These are phyloP conservation scores for Acyrthosiphon pisum DNA, from an alignment of 1,140 invertebrate genomes.

Conservation along the genomic window DNA sequence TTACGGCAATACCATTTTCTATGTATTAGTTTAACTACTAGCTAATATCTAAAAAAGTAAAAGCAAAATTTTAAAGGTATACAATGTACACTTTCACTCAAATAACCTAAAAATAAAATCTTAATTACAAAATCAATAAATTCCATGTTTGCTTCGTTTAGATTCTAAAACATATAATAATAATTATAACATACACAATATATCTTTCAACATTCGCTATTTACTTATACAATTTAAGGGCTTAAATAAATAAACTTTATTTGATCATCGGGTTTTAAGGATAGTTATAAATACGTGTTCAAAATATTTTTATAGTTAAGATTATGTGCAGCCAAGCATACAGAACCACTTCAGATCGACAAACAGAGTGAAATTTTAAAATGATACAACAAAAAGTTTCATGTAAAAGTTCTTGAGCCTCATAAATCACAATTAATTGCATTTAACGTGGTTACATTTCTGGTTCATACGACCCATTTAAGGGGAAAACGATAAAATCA, in stretches of 20 bases:
- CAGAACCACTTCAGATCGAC: not conserved
- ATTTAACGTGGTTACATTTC: not conserved
- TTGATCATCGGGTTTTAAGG: not conserved
- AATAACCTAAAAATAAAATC: not conserved
- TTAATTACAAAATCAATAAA: not conserved
- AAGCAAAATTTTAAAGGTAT: not conserved
- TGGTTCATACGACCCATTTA: not conserved
- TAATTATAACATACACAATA: slow-evolving; percentile 8
- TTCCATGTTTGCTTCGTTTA: not conserved
- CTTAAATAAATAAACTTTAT: not conserved
- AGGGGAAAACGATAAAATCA: not conserved
- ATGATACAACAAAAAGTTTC: not conserved
- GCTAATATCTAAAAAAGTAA: not conserved
- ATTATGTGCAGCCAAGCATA: not conserved
- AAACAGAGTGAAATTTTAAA: not conserved
- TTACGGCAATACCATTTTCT: not conserved
- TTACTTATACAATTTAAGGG: not conserved
- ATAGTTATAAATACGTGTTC: not conserved
- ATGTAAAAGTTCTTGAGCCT: not conserved
- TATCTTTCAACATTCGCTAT: not conserved
- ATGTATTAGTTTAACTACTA: too few species aligned
- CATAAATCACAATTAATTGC: slow-evolving; percentile 2
- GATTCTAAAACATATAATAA: not conserved
- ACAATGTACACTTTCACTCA: not conserved
- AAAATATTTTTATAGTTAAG: slow-evolving; percentile 14